Evolutionary conservation across 2,888 invertebrate genomes (phyloP).

Genomic region (Amblyteles armatorius): DNA sequence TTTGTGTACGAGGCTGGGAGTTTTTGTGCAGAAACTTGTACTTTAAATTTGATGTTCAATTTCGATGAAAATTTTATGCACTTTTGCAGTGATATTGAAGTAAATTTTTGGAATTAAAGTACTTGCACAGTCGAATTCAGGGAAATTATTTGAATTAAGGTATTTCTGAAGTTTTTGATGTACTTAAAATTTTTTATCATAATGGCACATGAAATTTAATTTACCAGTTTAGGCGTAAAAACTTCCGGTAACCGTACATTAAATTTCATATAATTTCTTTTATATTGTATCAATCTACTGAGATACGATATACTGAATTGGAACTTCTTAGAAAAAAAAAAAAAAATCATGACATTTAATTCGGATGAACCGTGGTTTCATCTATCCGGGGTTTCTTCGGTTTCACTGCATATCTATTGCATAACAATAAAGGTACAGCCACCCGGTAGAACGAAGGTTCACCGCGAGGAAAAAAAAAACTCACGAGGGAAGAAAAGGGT

Average conservation of each 20-base stretch:
- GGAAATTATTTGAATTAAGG: neutral
- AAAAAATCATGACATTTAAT: no score
- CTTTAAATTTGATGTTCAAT: neutral
- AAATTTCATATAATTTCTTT: neutral
- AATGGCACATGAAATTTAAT: neutral
- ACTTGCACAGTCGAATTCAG: neutral
- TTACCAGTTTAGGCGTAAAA: neutral
- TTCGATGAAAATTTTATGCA: neutral
- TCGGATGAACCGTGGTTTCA: no score
- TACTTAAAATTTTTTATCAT: no score
- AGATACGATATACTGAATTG: no score
- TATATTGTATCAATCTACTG: neutral
- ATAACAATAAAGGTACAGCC: constrained; percentile 34
- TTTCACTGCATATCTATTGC: constrained; percentile 5
- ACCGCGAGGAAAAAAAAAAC: neutral
- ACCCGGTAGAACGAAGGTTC: constrained; percentile 21
- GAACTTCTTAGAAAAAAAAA: no score
- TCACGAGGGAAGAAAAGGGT: neutral
- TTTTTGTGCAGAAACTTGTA: neutral
- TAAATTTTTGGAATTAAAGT: neutral
- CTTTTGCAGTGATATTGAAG: neutral
- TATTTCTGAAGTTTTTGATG: neutral
- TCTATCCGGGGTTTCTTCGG: no score
- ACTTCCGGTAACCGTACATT: neutral
- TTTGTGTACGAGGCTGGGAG: no score